Evolutionary conservation across 2,888 invertebrate species (phyloP), one percentile per base, ranked within the genome.

Genomic region (Drosophila formosana): DNA sequence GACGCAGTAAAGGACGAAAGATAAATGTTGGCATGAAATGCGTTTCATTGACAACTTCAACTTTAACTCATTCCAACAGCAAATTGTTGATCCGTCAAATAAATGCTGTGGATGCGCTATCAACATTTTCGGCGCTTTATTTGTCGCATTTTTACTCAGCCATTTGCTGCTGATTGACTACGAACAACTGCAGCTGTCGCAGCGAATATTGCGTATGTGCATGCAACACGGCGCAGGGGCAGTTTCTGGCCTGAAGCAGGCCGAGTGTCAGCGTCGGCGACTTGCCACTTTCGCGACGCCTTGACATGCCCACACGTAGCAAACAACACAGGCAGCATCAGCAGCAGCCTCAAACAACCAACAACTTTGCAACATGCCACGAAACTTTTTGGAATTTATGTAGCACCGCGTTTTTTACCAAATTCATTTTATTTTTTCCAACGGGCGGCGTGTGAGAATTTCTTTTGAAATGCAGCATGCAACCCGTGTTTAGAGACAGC

Each of bases 401-500:
- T 76, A 73, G 61, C 64, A 69, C 70, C 51, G 67, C 64, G 56
- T 62, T 71, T 47, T 52, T 62, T 67, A 30, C 47, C 49, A 47
- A 43, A 57, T 72, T 67, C 53, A 18, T 69, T 65, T 43, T 45
- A 9, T 11, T 45, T 47, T 25, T 41, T 30, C 30, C 3, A n/a
- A 3, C 26, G 43, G 68, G 80, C 86, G 89, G 88, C 89, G 89
- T 89, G 90, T 89, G 88, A 88, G 87, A 89, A 89, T 90, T 88
- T 86, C 83, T 83, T 85, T 83, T 79, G 83, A 88, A 85, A 80
- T 82, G 80, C 83, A 63, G 72, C 65, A 61, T 82, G 70, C 66
- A 69, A 72, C 74, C 75, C 75, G 77, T 79, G 88, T 74, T 82
- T 75, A 75, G 75, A 65, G 61, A 53, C 67, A 72, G 63, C 66